Percentiles rank a stretch among this genome's conserved stretches.
Conservation (phyloP, 2,797 vertebrate genomes). For the Enteromius mattozi region DNA sequence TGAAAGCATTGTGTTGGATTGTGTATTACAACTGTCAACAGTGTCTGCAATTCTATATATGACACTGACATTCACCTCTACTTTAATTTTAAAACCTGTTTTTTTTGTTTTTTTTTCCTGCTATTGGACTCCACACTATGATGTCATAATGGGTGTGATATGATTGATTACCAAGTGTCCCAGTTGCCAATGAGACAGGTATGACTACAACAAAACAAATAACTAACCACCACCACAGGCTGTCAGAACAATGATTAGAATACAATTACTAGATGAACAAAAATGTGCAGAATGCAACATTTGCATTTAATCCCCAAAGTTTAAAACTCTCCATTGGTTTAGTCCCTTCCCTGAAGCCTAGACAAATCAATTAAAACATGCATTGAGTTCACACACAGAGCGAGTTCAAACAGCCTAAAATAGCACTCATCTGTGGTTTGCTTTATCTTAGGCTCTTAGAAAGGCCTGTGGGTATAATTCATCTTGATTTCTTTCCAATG, state of each 20-base stretch:
- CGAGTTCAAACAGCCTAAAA: not conserved
- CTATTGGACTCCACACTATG: not conserved
- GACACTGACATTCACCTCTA: not conserved
- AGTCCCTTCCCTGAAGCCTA: not conserved
- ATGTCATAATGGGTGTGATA: constrained; percentile 28
- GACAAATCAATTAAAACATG: not conserved
- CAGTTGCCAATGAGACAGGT: not conserved
- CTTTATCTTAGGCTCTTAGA: constrained; percentile 60
- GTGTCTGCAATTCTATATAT: not conserved
- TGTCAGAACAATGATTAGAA: not conserved
- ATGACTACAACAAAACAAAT: constrained; percentile 13
- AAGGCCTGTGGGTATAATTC: constrained; percentile 43
- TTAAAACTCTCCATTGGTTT: not conserved
- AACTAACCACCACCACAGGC: not conserved
- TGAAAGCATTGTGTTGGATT: not conserved
- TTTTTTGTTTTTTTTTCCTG: constrained; percentile 9
- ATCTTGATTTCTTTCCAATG: constrained; percentile 27
- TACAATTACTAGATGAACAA: constrained; percentile 2
- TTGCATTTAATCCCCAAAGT: not conserved
- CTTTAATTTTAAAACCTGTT: constrained; percentile 36
- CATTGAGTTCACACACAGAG: not conserved
- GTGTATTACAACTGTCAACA: constrained; percentile 8
- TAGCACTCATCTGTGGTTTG: constrained; percentile 49
- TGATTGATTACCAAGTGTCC: constrained; percentile 19
- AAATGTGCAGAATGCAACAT: constrained; percentile 9